Evolutionary conservation across 2,113 vertebrate genomes (phyloP).

Genomic region (Mobula birostris): DNA sequence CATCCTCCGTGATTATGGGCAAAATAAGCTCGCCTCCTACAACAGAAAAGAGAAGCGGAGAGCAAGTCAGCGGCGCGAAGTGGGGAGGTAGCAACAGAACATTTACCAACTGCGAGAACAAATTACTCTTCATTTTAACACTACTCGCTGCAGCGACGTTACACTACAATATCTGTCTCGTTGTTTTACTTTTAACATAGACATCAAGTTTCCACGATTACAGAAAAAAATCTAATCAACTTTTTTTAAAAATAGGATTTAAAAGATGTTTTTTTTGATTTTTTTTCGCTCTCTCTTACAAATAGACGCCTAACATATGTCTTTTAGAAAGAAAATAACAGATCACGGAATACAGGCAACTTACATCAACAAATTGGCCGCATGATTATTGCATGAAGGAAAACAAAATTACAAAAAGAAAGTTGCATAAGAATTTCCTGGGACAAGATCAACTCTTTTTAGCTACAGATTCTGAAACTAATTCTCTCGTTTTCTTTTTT

Average conservation of each 20-base stretch:
- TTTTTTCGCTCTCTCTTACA: constrained; percentile 44
- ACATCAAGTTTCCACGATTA: constrained; percentile 46
- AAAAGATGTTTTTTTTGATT: constrained; percentile 42
- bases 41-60: constrained; percentile 55
- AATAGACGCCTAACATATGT: not conserved
- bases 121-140: not conserved
- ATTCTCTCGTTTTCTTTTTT: not conserved
- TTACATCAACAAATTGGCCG: constrained; percentile 98
- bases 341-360: constrained; percentile 86
- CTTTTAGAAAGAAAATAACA: constrained; percentile 78
- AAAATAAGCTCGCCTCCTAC: constrained; percentile 93
- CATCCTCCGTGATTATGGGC: constrained; percentile 92
- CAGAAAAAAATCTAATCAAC: constrained; percentile 48
- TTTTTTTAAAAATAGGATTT: constrained; percentile 28
- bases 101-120: constrained; percentile 40
- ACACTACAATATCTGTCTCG: not conserved
- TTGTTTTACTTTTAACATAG: constrained; percentile 35
- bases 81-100: not conserved
- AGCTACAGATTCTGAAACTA: constrained; percentile 36
- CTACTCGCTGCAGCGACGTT: not conserved
- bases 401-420: constrained; percentile 87
- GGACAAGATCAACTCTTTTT: constrained; percentile 60
- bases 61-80: not conserved
- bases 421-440: constrained; percentile 93
- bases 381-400: constrained; percentile 98